Evolutionary conservation across 1,140 invertebrate genomes (phyloP).

Genomic region (Brachionus manjavacas): DNA sequence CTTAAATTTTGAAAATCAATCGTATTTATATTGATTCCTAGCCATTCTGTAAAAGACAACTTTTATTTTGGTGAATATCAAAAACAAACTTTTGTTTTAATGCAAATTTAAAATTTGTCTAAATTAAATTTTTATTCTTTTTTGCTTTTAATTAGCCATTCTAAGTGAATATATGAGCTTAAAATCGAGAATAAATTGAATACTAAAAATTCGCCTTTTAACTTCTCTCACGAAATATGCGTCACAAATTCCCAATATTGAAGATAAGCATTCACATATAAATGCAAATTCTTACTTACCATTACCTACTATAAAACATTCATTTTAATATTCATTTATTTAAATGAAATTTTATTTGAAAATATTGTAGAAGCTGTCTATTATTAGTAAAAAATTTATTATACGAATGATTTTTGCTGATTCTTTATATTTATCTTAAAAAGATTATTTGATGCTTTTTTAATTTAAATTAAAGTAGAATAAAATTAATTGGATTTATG

Average conservation of each 20-base stretch:
- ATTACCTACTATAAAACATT: not conserved
- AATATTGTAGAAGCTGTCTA: too few relatives aligned
- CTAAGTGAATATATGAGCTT: not conserved
- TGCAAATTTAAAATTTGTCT: not conserved
- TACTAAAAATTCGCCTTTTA: not conserved
- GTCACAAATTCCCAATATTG: not conserved
- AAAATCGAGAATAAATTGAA: too few relatives aligned
- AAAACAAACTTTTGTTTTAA: slow-evolving; percentile 1
- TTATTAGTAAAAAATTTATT: too few relatives aligned
- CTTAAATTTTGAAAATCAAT: not conserved
- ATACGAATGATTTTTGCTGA: too few relatives aligned
- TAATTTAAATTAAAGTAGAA: too few relatives aligned
- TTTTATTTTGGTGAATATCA: not conserved
- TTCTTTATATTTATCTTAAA: too few relatives aligned
- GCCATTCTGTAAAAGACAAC: not conserved
- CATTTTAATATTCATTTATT: not conserved
- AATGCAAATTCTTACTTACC: not conserved
- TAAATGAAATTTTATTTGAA: not conserved
- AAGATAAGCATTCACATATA: not conserved
- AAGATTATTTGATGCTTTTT: too few relatives aligned
- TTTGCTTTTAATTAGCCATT: not conserved
- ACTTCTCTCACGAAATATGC: not conserved
- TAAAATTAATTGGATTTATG: too few relatives aligned
- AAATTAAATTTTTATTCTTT: not conserved
- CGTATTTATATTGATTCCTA: not conserved